phyloP scores from a whole-genome alignment of 2,797 vertebrate species.

The Schizopygopsis pylzovi region DNA sequence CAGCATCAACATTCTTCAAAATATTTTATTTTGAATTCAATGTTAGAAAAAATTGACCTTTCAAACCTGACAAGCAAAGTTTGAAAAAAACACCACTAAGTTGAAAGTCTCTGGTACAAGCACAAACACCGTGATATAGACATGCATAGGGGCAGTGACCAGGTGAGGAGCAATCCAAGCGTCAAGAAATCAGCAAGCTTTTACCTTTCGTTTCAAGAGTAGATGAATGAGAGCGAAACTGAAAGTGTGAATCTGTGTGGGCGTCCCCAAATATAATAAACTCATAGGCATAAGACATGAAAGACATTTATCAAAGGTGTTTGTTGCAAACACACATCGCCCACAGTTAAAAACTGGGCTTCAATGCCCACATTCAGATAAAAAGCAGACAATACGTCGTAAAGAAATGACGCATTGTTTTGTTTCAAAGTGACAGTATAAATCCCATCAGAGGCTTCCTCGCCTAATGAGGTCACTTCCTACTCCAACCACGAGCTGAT shows the following conservation, averaged over 20 bases:
- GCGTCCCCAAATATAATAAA: slow-evolving; percentile 5
- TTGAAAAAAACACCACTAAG: not conserved
- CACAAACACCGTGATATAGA: not conserved
- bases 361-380: slow-evolving; percentile 14
- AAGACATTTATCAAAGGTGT: not conserved
- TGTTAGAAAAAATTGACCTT: not conserved
- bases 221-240: slow-evolving; percentile 4
- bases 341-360: not conserved
- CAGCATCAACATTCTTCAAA: not conserved
- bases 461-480: slow-evolving; percentile 17
- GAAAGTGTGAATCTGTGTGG: not conserved
- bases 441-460: slow-evolving; percentile 9
- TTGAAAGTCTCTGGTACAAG: not conserved
- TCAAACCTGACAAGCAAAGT: not conserved
- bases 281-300: not conserved
- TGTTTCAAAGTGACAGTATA: slow-evolving; percentile 8
- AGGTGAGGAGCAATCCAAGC: not conserved
- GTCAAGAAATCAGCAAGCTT: not conserved
- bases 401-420: slow-evolving; percentile 12
- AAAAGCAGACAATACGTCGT: not conserved
- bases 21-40: not conserved
- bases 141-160: not conserved
- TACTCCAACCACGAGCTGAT: not conserved
- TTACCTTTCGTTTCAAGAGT: not conserved
- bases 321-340: not conserved